Conservation (phyloP, 1,140 invertebrate species). For the Andricus grossulariae region DNA sequence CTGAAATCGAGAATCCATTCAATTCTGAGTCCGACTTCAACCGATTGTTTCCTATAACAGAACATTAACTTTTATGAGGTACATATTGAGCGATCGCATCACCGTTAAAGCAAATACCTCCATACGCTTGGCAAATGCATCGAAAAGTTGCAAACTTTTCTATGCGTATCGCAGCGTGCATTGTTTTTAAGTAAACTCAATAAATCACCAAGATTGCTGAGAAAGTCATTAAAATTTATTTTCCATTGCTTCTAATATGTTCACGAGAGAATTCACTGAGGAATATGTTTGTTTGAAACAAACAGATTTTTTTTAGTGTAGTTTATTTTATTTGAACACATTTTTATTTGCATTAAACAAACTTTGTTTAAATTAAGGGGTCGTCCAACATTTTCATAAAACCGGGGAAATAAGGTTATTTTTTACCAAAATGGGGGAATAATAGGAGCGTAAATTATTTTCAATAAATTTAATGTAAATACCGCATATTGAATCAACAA, state of each 20-base stretch:
- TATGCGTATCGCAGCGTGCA: constrained; percentile 44
- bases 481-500: too few relatives aligned
- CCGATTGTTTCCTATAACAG: constrained; percentile 64
- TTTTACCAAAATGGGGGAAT: too few relatives aligned
- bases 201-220: constrained; percentile 1
- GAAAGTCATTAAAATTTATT: constrained; percentile 29
- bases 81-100: constrained; percentile 62
- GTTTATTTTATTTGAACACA: too few relatives aligned
- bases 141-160: constrained; percentile 59
- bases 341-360: too few relatives aligned
- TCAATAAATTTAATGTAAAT: too few relatives aligned
- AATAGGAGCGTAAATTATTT: too few relatives aligned
- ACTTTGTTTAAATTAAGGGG: too few relatives aligned
- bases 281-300: too few relatives aligned
- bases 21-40: constrained; percentile 53
- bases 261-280: neutral
- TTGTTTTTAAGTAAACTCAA: constrained; percentile 4
- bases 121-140: constrained; percentile 58
- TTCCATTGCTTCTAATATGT: neutral
- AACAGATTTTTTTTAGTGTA: too few relatives aligned
- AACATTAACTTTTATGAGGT: constrained; percentile 65
- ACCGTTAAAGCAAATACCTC: constrained; percentile 50
- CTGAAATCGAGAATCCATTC: constrained; percentile 59
- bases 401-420: too few relatives aligned
- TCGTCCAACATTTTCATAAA: too few relatives aligned